Conservation (phyloP, 2,888 invertebrate species). For the Taenaris catops region DNA sequence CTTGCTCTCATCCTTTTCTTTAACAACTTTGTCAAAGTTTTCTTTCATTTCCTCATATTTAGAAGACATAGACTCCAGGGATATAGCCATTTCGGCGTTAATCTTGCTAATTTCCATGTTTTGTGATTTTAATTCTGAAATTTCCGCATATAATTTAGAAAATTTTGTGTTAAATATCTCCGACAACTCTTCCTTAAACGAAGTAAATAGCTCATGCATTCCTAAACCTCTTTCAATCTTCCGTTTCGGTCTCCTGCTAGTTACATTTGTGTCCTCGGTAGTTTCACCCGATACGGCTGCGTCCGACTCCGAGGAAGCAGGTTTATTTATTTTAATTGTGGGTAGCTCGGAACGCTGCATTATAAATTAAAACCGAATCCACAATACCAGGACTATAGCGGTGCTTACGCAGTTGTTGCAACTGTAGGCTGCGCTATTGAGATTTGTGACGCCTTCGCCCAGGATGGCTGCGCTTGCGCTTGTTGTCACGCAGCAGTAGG, state of each 20-base stretch:
- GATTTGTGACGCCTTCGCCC: no score
- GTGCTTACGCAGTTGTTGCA: no score
- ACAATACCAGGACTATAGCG: no score
- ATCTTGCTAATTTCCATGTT: background rate
- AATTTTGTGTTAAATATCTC: background rate
- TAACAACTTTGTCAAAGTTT: background rate
- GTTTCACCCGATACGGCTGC: no score
- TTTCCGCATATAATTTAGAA: background rate
- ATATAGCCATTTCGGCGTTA: background rate
- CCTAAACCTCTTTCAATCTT: background rate
- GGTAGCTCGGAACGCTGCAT: no score
- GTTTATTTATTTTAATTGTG: no score
- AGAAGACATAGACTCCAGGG: background rate
- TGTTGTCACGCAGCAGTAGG: no score
- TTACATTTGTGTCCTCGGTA: background rate
- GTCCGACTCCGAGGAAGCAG: no score
- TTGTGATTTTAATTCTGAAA: background rate
- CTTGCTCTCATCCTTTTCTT: background rate
- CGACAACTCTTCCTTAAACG: slow-evolving; percentile 1
- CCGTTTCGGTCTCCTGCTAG: background rate
- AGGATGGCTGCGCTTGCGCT: no score
- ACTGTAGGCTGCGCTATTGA: no score
- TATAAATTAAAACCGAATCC: no score
- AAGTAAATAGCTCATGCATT: background rate
- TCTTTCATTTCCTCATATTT: slow-evolving; percentile 1